These are phyloP conservation scores for Picathartes gymnocephalus DNA, from an alignment of 2,113 vertebrate species.

Conservation along the genomic window DNA sequence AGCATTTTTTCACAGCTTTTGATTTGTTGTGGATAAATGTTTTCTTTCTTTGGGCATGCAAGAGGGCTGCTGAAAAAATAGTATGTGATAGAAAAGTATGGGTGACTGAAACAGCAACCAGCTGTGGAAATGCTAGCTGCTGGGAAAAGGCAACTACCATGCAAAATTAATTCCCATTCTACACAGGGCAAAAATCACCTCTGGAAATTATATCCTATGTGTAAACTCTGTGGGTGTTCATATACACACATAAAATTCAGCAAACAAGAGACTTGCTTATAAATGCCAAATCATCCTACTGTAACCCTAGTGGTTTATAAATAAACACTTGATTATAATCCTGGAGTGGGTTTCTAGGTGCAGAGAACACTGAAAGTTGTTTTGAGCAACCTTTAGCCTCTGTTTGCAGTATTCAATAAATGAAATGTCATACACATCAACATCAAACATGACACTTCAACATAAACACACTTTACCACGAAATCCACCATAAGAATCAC, in stretches of 20 bases:
- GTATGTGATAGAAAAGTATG: neutral
- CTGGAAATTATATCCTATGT: neutral
- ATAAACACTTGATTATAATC: slow-evolving; percentile 7
- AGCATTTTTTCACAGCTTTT: neutral
- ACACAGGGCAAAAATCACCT: slow-evolving; percentile 4
- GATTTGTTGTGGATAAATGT: neutral
- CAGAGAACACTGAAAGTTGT: neutral
- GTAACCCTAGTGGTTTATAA: neutral
- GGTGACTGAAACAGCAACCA: neutral
- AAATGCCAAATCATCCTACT: neutral
- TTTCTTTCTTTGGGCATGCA: neutral
- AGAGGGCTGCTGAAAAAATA: neutral
- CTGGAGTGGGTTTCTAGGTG: neutral
- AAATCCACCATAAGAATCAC: neutral
- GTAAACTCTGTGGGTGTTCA: neutral
- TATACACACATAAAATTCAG: neutral
- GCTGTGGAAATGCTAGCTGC: slow-evolving; percentile 18
- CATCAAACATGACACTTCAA: neutral
- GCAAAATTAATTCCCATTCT: neutral
- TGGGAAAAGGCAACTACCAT: neutral
- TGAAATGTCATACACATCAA: neutral
- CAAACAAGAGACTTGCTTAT: neutral
- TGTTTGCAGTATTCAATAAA: neutral
- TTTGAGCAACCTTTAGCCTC: neutral
- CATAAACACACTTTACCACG: neutral